These are phyloP conservation scores for Asbolus verrucosus DNA, from an alignment of 1,140 invertebrate species.

Conservation along the genomic window DNA sequence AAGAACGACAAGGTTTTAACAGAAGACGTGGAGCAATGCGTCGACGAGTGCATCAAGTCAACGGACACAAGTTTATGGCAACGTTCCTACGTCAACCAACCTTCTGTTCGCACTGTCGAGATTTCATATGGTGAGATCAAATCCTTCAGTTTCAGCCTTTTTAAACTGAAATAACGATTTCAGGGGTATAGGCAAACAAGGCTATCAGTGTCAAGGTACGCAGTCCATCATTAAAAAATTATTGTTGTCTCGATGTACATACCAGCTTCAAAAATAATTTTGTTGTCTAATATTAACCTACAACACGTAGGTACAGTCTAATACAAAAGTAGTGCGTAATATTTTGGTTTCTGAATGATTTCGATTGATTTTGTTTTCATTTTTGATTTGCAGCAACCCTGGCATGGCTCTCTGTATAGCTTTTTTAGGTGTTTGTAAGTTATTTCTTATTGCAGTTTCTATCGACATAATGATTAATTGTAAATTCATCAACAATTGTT, in stretches of 20 bases:
- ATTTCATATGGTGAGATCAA: constrained; percentile 93
- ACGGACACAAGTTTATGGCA: constrained; percentile 99
- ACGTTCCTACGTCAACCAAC: constrained; percentile 98
- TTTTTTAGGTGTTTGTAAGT: constrained; percentile 62
- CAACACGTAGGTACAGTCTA: not conserved
- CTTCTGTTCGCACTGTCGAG: constrained; percentile 97
- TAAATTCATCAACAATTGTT: constrained; percentile 61
- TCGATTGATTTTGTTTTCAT: constrained; percentile 33
- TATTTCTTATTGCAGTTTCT: constrained; percentile 15
- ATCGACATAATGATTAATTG: not conserved
- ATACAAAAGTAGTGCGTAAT: constrained; percentile 5
- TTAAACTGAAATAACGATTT: constrained; percentile 64
- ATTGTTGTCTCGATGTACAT: constrained; percentile 5
- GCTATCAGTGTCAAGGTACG: constrained; percentile 99
- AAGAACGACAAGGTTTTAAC: constrained; percentile 94
- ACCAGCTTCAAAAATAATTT: not conserved
- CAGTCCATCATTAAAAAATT: constrained; percentile 10
- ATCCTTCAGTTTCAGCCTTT: not conserved
- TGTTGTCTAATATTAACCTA: not conserved
- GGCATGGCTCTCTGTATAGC: constrained; percentile 59
- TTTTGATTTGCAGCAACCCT: constrained; percentile 63
- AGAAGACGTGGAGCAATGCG: constrained; percentile 94
- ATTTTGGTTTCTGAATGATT: constrained; percentile 6
- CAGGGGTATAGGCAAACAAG: constrained; percentile 98
- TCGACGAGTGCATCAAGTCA: constrained; percentile 93